Evolutionary conservation across 2,797 vertebrate species (phyloP), one percentile per base, ranked within the genome.

Genomic region (Oophaga sylvatica): DNA sequence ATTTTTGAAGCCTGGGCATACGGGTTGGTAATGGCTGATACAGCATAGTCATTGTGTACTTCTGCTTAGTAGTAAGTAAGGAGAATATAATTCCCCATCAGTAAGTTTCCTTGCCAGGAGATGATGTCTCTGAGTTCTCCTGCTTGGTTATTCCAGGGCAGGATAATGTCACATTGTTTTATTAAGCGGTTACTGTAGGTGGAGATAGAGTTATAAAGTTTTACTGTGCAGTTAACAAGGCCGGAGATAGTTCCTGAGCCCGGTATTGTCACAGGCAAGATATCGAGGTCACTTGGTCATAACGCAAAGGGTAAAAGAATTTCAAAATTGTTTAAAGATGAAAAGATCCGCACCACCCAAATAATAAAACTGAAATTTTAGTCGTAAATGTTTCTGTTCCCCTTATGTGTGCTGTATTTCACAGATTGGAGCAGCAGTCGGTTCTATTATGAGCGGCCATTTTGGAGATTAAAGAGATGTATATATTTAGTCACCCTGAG

Each of bases 131-230:
- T 2, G 22, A 77, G 75, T 77, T 56, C 41, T 75, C n/a, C 45
- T 26, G 48, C 75, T 77, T 56, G 75, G 75, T 56, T 56, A 77
- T 77, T 77, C 22, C 48, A 56, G 75, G 73, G 75, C 75, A 77
- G 26, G 75, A 56, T 77, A 77, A 77, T 77, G 75, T 77, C 75
- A 77, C 75, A 77, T 77, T 77, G 75, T 77, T 77, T 77, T 77
- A 77, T 77, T 77, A 56, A 48, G n/a, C 75, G n/a, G 35, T 77
- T 77, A 56, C 45, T 56, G 75, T 56, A 77, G 75, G 48, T 77
- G 75, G 75, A 77, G 75, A 77, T 77, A 77, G 48, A 77, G 75
- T 77, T 77, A 56, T 77, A 77, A 77, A 77, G 75, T 77, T 77
- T 77, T 77, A 77, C 53, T 77, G 48, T 26, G 75, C 75, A 56